Percentiles rank a stretch among this genome's conserved stretches.
Conservation (phyloP, 1,140 invertebrate species). For the Spodoptera frugiperda region DNA sequence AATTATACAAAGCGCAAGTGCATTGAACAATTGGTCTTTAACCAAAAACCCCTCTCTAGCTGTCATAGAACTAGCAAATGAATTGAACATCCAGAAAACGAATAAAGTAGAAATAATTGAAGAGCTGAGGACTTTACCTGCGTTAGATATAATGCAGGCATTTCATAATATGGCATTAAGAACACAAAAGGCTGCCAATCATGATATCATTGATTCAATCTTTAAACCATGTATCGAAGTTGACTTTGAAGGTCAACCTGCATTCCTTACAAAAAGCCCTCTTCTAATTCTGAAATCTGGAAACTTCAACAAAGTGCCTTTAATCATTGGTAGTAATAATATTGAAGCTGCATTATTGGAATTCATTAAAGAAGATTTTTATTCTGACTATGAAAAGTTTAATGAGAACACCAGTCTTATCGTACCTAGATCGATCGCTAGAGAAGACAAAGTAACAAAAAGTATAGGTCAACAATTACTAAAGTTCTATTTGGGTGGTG, state of each 20-base stretch:
- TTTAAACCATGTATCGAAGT: slow-evolving; percentile 80
- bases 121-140: slow-evolving; percentile 64
- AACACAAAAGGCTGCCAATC: slow-evolving; percentile 47
- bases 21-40: slow-evolving; percentile 75
- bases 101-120: slow-evolving; percentile 70
- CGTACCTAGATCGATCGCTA: slow-evolving; percentile 66
- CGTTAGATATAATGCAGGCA: slow-evolving; percentile 64
- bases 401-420: slow-evolving; percentile 67
- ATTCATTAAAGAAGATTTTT: slow-evolving; percentile 64
- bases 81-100: slow-evolving; percentile 67
- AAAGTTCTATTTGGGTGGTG: slow-evolving; percentile 71
- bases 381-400: slow-evolving; percentile 68
- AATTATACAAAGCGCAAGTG: slow-evolving; percentile 77
- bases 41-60: slow-evolving; percentile 67
- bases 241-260: slow-evolving; percentile 75
- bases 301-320: slow-evolving; percentile 76
- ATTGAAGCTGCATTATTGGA: slow-evolving; percentile 66
- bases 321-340: slow-evolving; percentile 78
- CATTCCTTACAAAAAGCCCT: slow-evolving; percentile 74
- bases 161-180: slow-evolving; percentile 53
- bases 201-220: slow-evolving; percentile 63
- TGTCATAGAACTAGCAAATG: slow-evolving; percentile 67
- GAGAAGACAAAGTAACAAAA: slow-evolving; percentile 59
- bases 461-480: slow-evolving; percentile 69
- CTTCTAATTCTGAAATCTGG: slow-evolving; percentile 71